These are phyloP conservation scores for Drosophila murphyi DNA, from an alignment of 1,140 invertebrate genomes.

Conservation along the genomic window DNA sequence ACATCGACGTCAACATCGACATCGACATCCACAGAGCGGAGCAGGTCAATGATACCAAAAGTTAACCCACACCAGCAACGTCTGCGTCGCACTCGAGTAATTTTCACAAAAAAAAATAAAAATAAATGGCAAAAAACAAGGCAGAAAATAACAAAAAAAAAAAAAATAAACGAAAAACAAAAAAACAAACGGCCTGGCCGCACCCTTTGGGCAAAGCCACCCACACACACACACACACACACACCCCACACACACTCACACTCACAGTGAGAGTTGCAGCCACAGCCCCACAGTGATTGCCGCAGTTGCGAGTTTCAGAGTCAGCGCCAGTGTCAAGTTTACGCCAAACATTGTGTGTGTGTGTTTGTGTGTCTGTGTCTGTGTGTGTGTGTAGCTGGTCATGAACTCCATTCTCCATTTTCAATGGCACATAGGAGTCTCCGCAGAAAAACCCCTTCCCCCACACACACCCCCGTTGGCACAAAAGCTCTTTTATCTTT, in stretches of 20 bases:
- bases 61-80: conserved; percentile 70
- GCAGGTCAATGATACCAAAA: conserved; percentile 83
- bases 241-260: neutral
- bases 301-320: conserved; percentile 7
- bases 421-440: conserved; percentile 74
- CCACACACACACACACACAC: conserved; percentile 37
- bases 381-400: conserved; percentile 37
- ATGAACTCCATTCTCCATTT: conserved; percentile 82
- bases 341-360: conserved; percentile 44
- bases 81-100: conserved; percentile 78
- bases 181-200: conserved; percentile 19
- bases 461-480: neutral
- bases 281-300: conserved; percentile 14
- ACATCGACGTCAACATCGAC: conserved; percentile 1
- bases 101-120: conserved; percentile 67
- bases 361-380: no score
- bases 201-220: conserved; percentile 39
- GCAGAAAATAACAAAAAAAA: neutral
- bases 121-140: conserved; percentile 6
- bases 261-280: neutral
- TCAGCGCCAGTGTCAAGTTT: conserved; percentile 80
- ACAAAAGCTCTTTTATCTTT: conserved; percentile 80
- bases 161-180: conserved; percentile 14
- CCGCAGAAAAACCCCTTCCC: neutral
- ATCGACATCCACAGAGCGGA: conserved; percentile 32